phyloP scores from a whole-genome alignment of 2,888 invertebrate genomes.

The Ischnura elegans region DNA sequence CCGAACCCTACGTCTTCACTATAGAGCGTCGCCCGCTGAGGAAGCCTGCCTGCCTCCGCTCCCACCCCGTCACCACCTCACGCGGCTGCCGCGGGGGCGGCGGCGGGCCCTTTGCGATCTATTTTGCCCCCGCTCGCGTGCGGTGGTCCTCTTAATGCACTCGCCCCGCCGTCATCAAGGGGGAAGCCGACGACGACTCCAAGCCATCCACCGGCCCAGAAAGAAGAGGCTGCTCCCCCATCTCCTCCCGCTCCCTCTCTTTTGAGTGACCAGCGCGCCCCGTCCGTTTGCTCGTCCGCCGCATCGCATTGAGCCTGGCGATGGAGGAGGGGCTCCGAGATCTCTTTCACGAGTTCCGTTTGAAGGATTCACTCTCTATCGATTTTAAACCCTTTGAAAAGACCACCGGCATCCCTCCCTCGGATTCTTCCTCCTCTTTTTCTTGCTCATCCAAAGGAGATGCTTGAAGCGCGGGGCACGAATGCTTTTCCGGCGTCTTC shows the following conservation, averaged over 20 bases:
- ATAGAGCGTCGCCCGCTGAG: neutral
- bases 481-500: neutral
- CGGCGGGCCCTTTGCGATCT: conserved; percentile 61
- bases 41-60: neutral
- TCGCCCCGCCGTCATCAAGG: neutral
- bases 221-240: neutral
- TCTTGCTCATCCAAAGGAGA: neutral
- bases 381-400: conserved; percentile 36
- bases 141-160: conserved; percentile 64
- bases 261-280: conserved; percentile 51
- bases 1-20: conserved; percentile 46
- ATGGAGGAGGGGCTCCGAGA: neutral
- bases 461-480: conserved; percentile 22
- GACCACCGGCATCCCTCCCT: neutral
- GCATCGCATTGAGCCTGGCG: neutral
- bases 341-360: conserved; percentile 30
- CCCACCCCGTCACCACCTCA: conserved; percentile 2
- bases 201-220: neutral
- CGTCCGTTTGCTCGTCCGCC: neutral
- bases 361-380: conserved; percentile 33
- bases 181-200: conserved; percentile 39
- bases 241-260: conserved; percentile 3
- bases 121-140: conserved; percentile 61
- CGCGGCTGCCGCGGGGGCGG: neutral
- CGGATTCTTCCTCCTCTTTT: neutral